These are phyloP conservation scores for Abscondita cerata DNA, from an alignment of 2,888 invertebrate species.

Conservation along the genomic window DNA sequence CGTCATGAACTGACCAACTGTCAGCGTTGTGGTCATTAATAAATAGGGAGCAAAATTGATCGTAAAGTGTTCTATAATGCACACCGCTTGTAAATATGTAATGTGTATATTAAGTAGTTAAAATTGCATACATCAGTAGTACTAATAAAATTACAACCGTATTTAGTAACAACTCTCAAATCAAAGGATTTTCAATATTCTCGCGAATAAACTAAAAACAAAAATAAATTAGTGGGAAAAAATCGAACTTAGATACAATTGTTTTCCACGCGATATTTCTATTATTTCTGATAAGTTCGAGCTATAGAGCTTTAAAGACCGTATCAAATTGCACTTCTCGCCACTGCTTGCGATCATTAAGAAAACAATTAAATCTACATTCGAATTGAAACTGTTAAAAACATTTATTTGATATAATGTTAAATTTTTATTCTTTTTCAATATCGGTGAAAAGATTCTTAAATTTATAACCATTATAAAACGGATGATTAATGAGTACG, in stretches of 20 bases:
- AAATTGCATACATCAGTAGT: too few relatives aligned
- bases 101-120: constrained; percentile 1
- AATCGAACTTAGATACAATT: too few relatives aligned
- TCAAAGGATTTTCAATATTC: too few relatives aligned
- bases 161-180: too few relatives aligned
- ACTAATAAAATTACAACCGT: too few relatives aligned
- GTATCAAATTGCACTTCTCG: constrained; percentile 41
- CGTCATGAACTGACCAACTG: too few relatives aligned
- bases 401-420: not conserved
- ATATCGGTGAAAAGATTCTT: not conserved
- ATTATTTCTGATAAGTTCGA: constrained; percentile 7
- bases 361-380: constrained; percentile 38
- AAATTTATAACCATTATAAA: not conserved
- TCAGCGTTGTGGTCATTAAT: not conserved
- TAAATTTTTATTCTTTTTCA: not conserved
- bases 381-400: not conserved
- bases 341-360: constrained; percentile 41
- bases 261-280: too few relatives aligned
- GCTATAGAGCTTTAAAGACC: constrained; percentile 41
- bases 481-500: too few relatives aligned
- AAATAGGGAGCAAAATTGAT: constrained; percentile 6
- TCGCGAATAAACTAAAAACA: too few relatives aligned
- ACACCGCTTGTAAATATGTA: not conserved
- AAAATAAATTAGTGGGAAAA: too few relatives aligned
- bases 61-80: constrained; percentile 5